Evolutionary conservation across 2,797 vertebrate genomes (phyloP), one percentile per base, ranked within the genome.

Genomic region (Semotilus atromaculatus): DNA sequence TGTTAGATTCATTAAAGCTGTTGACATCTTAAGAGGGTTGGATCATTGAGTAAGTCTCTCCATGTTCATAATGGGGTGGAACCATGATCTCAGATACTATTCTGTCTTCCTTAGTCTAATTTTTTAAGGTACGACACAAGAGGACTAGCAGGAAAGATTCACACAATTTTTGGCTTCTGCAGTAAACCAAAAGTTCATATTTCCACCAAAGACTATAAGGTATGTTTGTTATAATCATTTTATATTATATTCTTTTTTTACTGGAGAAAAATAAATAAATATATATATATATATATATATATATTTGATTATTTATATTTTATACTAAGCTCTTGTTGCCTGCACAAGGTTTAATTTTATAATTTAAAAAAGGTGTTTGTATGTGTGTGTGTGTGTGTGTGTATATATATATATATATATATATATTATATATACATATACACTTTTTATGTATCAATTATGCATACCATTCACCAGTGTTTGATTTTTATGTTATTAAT

Each of bases 1-100:
- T 74, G 36, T 82, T 43, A 68, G 43, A 79, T 81, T 90, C 67
- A 90, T 90, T 90, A 90, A 88, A 89, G 40, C 29, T 89, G 88
- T 80, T 89, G 89, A 90, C 88, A 73, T 72, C 45, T 75, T 71
- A 48, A 71, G 67, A 40, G 84, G 60, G 51, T 31, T 60, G 73
- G 85, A 79, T 83, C 80, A 29, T 21, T 53, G 55, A 76, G 71
- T 51, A 38, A 38, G 75, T 82, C 29, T 76, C 29, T 67, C 31
- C 73, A 16, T 72, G 64, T 31, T 48, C 19, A 53, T 29, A 14
- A 64, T 64, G 8, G 82, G 87, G 84, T 78, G 87, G 86, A 83
- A 70, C 80, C 68, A 64, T 55, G 31, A 38, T 74, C 66, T 84
- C n/a, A 19, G 38, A 82, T 38, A 73, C 40, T 45, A 26, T 64